Percentiles rank a stretch among this genome's conserved stretches.
These are phyloP conservation scores for Albula glossodonta DNA, from an alignment of 2,113 vertebrate genomes.

Conservation along the genomic window DNA sequence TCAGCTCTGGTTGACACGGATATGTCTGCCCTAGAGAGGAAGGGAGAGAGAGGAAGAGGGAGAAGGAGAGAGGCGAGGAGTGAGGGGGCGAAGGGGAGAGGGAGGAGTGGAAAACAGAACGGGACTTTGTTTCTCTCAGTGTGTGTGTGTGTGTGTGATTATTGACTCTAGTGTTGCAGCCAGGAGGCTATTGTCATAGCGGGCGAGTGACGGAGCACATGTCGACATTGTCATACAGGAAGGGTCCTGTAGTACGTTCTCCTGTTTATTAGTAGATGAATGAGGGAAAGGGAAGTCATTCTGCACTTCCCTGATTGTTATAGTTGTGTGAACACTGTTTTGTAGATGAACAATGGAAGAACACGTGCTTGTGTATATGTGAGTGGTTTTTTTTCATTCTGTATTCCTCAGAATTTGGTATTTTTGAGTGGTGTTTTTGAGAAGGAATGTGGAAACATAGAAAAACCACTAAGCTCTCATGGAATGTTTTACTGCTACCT, in stretches of 20 bases:
- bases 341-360: not conserved
- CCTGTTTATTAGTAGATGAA: not conserved
- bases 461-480: not conserved
- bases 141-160: not conserved
- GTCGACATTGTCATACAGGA: conserved; percentile 2
- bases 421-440: not conserved
- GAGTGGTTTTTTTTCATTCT: not conserved
- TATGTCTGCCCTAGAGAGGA: not conserved
- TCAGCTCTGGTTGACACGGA: not conserved
- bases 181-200: not conserved
- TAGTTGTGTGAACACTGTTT: not conserved
- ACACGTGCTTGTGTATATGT: not conserved
- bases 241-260: not conserved
- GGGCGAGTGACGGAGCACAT: not conserved
- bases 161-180: not conserved
- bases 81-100: not conserved
- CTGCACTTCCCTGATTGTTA: not conserved
- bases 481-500: not conserved
- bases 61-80: not conserved
- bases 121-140: not conserved
- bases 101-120: not conserved
- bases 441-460: not conserved
- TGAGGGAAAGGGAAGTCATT: not conserved
- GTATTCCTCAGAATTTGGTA: not conserved
- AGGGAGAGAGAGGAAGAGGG: not conserved